phyloP scores from a whole-genome alignment of 2,797 vertebrate genomes.

The Pseudochaenichthys georgianus region DNA sequence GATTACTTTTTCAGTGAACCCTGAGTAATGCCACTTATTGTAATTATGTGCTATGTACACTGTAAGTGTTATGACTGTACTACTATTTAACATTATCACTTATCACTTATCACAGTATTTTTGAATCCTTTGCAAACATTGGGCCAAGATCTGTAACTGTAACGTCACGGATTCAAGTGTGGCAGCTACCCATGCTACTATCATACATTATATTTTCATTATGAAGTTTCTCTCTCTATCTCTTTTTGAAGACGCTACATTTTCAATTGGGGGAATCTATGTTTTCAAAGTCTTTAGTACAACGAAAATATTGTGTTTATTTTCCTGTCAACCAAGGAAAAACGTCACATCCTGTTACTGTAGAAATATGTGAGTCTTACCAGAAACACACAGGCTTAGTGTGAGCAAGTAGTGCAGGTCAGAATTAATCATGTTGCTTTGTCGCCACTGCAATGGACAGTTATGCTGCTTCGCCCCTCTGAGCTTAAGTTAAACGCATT shows the following conservation, averaged over 20 bases:
- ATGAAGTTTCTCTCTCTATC: neutral
- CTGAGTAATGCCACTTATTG: constrained; percentile 41
- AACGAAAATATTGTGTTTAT: neutral
- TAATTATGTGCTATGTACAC: constrained; percentile 21
- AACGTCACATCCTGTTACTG: constrained; percentile 29
- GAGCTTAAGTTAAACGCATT: constrained; percentile 49
- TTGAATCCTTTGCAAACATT: neutral
- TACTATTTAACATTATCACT: neutral
- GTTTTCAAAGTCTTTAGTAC: constrained; percentile 8
- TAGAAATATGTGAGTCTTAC: constrained; percentile 5
- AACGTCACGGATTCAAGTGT: neutral
- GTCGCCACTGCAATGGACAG: constrained; percentile 27
- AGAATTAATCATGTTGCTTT: constrained; percentile 36
- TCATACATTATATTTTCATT: neutral
- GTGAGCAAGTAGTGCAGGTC: constrained; percentile 34
- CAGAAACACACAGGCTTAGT: constrained; percentile 11
- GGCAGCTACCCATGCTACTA: neutral
- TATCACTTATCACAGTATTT: constrained; percentile 6
- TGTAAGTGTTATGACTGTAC: neutral
- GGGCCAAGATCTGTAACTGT: neutral
- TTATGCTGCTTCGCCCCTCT: constrained; percentile 35
- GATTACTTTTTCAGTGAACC: constrained; percentile 45
- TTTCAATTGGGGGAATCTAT: neutral
- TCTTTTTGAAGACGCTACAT: neutral
- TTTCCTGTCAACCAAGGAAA: constrained; percentile 14